Evolutionary conservation across 2,797 vertebrate genomes (phyloP).

Genomic region (Furcifer pardalis): DNA sequence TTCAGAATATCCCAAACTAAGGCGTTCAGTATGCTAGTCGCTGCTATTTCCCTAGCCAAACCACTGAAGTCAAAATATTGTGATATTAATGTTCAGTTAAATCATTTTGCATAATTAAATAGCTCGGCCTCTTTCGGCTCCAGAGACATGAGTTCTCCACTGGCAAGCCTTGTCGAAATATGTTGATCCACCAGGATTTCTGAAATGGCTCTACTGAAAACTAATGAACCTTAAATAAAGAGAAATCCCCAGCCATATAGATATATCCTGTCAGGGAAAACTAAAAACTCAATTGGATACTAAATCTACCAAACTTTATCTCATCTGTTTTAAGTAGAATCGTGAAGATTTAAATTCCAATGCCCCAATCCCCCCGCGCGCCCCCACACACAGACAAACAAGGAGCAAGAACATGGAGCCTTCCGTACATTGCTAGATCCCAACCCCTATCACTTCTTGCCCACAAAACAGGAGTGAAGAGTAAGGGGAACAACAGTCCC

Average conservation of each 20-base stretch:
- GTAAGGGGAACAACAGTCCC: not conserved
- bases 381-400: not conserved
- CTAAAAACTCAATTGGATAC: conserved; percentile 14
- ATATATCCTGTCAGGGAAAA: conserved; percentile 20
- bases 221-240: conserved; percentile 22
- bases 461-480: not conserved
- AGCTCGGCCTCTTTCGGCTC: conserved; percentile 34
- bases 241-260: conserved; percentile 14
- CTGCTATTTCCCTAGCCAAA: conserved; percentile 34
- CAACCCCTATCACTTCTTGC: not conserved
- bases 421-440: not conserved
- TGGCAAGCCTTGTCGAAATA: conserved; percentile 19
- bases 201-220: conserved; percentile 32
- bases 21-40: conserved; percentile 18
- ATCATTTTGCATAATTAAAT: conserved; percentile 49
- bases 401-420: too few species aligned
- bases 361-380: too few species aligned
- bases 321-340: not conserved
- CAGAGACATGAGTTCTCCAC: conserved; percentile 8
- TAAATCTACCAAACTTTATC: not conserved
- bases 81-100: conserved; percentile 44
- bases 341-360: not conserved
- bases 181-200: conserved; percentile 24
- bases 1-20: conserved; percentile 4
- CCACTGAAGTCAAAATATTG: conserved; percentile 43